Evolutionary conservation across 2,888 invertebrate species (phyloP), one percentile per base, ranked within the genome.

Genomic region (Scaptomyza caliginosa): DNA sequence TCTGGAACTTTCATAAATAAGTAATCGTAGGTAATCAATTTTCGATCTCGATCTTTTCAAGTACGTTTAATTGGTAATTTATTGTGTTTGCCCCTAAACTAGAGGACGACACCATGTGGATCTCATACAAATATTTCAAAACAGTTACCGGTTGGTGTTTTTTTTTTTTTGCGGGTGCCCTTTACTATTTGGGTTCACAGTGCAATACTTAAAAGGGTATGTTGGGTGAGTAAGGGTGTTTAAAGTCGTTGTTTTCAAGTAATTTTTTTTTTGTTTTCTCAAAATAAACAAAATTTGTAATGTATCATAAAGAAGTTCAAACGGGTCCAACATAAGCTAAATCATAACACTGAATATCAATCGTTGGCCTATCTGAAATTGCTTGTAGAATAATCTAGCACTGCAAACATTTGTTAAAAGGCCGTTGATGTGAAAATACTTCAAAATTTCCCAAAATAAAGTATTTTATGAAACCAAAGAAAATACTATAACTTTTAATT

Each of bases 41-140:
- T 64, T 81, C 40, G 80, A 75, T 86, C 56, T 86, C 58, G 67
- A 75, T 87, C 58, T 79, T 86, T 86, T 79, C 79, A 82, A 82
- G 79, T 77, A 67, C 82, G 60, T 67, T 71, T 79, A 66, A 66
- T 69, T 79, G 66, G 64, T 65, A 49, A 64, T 64, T 68, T 50
- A 64, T 63, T 67, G 55, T 60, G 57, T 57, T 69, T 62, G 39
- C 56, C 38, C 40, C 51, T 50, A 46, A 67, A 28, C 58, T 52
- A 19, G 28, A 38, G 49, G 64, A 73, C 45, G 52, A 62, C 54
- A 43, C 43, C 45, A 52, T 50, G n/a, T n/a, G 75, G 63, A 74
- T 26, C 54, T 55, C 69, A 51, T 40, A 30, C 21, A 13, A 56
- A 71, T 65, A 43, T 52, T 39, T 36, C 34, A 24, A n/a, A 24